These are phyloP conservation scores for Hafferia zeledoni DNA, from an alignment of 2,797 vertebrate species.

Conservation along the genomic window DNA sequence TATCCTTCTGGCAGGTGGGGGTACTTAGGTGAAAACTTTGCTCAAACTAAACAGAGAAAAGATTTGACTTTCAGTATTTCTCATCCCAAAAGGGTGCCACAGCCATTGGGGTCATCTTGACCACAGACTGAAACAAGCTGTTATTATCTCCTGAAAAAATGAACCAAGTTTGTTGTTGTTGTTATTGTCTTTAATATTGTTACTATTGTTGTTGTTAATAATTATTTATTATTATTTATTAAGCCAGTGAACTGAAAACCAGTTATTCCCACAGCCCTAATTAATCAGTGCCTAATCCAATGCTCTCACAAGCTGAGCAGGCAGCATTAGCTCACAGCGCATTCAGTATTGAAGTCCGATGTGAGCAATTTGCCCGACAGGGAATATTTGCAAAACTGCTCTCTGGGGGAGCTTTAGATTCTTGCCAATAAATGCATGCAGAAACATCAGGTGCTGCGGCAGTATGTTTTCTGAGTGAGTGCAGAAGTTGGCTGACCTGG, in stretches of 20 bases:
- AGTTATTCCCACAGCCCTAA: not conserved
- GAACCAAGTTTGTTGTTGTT: not conserved
- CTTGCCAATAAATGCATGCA: constrained; percentile 9
- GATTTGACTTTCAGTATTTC: not conserved
- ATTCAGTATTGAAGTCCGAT: not conserved
- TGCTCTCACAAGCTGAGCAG: not conserved
- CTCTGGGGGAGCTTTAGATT: constrained; percentile 13
- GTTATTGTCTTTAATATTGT: not conserved
- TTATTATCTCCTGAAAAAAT: not conserved
- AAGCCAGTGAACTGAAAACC: constrained; percentile 15
- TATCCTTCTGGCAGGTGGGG: not conserved
- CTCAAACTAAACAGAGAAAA: not conserved
- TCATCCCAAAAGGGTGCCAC: not conserved
- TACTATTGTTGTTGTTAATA: not conserved
- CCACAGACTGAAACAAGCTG: not conserved
- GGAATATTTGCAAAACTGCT: constrained; percentile 11
- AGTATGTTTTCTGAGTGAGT: not conserved
- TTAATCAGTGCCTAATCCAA: not conserved
- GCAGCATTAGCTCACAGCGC: not conserved
- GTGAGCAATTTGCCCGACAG: constrained; percentile 6
- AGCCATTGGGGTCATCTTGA: not conserved
- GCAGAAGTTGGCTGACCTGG: not conserved
- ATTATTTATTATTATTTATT: constrained; percentile 22
- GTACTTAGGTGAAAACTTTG: not conserved
- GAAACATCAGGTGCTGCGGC: not conserved